These are phyloP conservation scores for Polypterus bichir DNA, from an alignment of 2,113 vertebrate genomes.

Conservation along the genomic window DNA sequence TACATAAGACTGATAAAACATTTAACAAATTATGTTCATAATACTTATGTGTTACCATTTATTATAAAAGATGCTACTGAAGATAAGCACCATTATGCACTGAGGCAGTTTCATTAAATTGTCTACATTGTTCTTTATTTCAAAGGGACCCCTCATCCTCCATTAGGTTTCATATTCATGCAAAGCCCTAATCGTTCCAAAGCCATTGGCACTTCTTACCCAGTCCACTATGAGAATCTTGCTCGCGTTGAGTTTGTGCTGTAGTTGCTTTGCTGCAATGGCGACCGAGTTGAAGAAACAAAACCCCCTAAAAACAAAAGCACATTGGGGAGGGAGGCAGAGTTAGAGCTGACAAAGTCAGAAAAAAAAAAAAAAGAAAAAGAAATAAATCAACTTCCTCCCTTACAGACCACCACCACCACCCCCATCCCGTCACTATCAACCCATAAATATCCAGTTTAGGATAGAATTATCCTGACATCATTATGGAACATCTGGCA, in stretches of 20 bases:
- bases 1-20: too few relatives aligned
- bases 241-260: slow-evolving; percentile 60
- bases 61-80: too few relatives aligned
- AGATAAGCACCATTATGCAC: too few relatives aligned
- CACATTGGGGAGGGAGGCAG: slow-evolving; percentile 7
- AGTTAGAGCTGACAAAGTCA: slow-evolving; percentile 36
- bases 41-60: too few relatives aligned
- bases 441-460: slow-evolving; percentile 9
- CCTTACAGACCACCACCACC: background rate
- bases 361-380: slow-evolving; percentile 6
- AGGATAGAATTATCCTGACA: slow-evolving; percentile 8
- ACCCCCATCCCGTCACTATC: background rate
- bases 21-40: too few relatives aligned
- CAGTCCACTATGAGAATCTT: slow-evolving; percentile 93
- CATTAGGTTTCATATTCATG: too few relatives aligned
- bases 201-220: slow-evolving; percentile 48
- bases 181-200: too few relatives aligned
- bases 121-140: background rate
- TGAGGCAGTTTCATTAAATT: too few relatives aligned
- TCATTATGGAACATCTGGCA: background rate
- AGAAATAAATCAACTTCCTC: background rate
- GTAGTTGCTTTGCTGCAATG: slow-evolving; percentile 71
- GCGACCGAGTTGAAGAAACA: slow-evolving; percentile 92
- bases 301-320: slow-evolving; percentile 56
- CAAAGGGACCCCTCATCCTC: background rate